phyloP scores from a whole-genome alignment of 2,113 vertebrate species.

The Martes martes region DNA sequence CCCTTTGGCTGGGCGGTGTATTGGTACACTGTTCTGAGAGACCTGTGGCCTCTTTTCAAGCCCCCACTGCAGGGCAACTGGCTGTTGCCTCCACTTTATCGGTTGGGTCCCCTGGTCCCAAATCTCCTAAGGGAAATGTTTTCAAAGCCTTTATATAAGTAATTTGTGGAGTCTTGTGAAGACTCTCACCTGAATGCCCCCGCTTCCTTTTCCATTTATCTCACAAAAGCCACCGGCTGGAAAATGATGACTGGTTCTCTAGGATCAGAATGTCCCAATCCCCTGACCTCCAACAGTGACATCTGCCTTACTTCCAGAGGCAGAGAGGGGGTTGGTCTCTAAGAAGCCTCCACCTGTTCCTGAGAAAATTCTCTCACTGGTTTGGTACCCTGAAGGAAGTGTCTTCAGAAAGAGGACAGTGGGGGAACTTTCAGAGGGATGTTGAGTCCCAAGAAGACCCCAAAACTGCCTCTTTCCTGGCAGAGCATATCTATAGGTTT shows the following conservation, averaged over 20 bases:
- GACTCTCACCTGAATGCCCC: background rate
- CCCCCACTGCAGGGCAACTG: rapidly evolving
- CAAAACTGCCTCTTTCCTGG: background rate
- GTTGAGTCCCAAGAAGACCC: background rate
- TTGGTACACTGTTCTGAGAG: background rate
- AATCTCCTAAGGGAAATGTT: background rate
- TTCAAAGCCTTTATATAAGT: background rate
- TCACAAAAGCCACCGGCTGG: background rate
- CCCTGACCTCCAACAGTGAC: background rate
- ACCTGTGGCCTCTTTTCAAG: background rate
- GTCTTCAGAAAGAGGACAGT: background rate
- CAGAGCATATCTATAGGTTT: background rate
- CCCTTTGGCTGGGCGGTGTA: background rate
- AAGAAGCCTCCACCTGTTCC: background rate
- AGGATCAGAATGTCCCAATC: background rate
- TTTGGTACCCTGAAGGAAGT: background rate
- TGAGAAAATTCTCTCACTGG: background rate
- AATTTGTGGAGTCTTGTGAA: background rate
- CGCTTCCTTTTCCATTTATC: background rate
- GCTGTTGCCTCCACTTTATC: background rate
- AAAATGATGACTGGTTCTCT: background rate
- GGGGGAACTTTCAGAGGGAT: background rate
- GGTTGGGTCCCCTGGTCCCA: background rate
- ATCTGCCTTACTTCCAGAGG: background rate
- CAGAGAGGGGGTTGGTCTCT: background rate